These are phyloP conservation scores for Caenorhabditis inopinata DNA, from an alignment of 1,140 invertebrate genomes.

Conservation along the genomic window DNA sequence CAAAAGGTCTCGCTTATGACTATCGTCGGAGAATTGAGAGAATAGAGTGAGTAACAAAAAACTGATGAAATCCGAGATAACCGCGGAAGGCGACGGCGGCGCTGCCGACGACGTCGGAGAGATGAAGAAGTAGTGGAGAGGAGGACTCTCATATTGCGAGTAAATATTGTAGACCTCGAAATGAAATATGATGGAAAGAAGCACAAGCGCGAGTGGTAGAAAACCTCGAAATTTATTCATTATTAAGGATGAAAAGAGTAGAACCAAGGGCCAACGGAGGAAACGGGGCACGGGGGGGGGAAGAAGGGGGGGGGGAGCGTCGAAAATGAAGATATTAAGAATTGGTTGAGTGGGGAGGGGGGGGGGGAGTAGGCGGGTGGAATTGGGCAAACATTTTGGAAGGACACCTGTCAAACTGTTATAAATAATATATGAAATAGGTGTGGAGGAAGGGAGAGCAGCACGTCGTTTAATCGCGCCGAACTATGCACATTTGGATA, in stretches of 20 bases:
- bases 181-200: background rate
- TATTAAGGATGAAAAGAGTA: constrained; percentile 6
- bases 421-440: background rate
- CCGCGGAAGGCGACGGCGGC: constrained; percentile 8
- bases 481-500: too few species aligned
- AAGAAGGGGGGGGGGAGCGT: too few species aligned
- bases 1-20: constrained; percentile 12
- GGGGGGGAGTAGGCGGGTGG: too few species aligned
- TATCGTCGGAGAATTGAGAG: background rate
- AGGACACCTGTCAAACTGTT: constrained; percentile 30
- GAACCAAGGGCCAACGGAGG: too few species aligned
- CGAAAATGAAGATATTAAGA: background rate
- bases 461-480: too few species aligned
- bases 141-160: constrained; percentile 26
- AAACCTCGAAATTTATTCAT: background rate
- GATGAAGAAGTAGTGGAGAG: background rate
- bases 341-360: too few species aligned
- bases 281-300: too few species aligned
- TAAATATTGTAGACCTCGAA: constrained; percentile 7
- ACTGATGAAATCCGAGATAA: constrained; percentile 33
- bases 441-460: background rate
- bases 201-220: too few species aligned
- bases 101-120: background rate
- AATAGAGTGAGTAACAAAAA: constrained; percentile 25
- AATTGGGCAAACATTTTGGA: background rate